These are phyloP conservation scores for Holacanthella duospinosa DNA, from an alignment of 2,888 invertebrate species.

Conservation along the genomic window DNA sequence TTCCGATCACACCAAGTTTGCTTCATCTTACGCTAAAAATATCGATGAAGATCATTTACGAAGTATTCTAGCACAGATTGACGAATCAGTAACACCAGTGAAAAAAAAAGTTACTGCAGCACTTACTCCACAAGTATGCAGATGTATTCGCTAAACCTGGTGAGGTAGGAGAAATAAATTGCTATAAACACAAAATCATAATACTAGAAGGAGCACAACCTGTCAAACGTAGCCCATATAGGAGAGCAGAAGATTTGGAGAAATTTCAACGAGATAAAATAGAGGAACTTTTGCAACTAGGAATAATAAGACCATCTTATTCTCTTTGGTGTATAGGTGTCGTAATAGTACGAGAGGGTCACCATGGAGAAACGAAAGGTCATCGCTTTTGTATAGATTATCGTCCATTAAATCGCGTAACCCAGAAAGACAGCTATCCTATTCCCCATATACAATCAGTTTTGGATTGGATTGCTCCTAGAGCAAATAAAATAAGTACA, in stretches of 20 bases:
- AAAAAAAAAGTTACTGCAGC: neutral
- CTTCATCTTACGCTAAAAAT: no score
- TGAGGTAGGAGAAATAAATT: slow-evolving; percentile 16
- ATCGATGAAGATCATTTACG: no score
- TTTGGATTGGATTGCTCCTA: slow-evolving; percentile 16
- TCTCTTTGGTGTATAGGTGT: slow-evolving; percentile 17
- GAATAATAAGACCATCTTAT: slow-evolving; percentile 11
- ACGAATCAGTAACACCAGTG: neutral
- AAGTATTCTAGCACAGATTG: neutral
- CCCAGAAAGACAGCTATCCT: slow-evolving; percentile 13
- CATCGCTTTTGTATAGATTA: slow-evolving; percentile 8
- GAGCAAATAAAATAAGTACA: slow-evolving; percentile 6
- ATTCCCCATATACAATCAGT: slow-evolving; percentile 12
- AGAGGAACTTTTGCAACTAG: slow-evolving; percentile 14
- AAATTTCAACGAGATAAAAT: slow-evolving; percentile 17
- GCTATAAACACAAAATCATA: slow-evolving; percentile 14
- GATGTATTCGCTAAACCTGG: slow-evolving; percentile 20
- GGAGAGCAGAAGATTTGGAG: slow-evolving; percentile 16
- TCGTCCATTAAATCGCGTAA: slow-evolving; percentile 13
- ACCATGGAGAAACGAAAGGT: neutral
- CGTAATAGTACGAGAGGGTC: slow-evolving; percentile 13
- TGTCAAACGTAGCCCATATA: slow-evolving; percentile 13
- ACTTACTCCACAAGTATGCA: slow-evolving; percentile 7
- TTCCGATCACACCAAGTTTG: no score
- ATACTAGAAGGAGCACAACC: slow-evolving; percentile 15